These are phyloP conservation scores for Sarcophaga peregrina DNA, from an alignment of 1,140 invertebrate genomes.

Conservation along the genomic window DNA sequence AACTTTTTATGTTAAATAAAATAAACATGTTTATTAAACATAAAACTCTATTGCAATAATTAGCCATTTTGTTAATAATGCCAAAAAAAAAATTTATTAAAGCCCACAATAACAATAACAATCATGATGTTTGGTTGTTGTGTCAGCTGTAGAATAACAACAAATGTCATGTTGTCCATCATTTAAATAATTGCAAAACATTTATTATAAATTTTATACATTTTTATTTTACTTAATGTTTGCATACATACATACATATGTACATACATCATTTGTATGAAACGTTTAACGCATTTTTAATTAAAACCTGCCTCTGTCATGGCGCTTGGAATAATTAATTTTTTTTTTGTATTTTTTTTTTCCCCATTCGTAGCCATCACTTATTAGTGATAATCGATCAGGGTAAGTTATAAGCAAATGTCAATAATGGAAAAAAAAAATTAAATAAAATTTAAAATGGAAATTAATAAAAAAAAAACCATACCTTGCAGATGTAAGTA, in stretches of 20 bases:
- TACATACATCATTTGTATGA: background rate
- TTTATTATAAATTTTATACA: no score
- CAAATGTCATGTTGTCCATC: slow-evolving; percentile 38
- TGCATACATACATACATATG: background rate
- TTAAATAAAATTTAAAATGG: no score
- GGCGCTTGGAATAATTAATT: slow-evolving; percentile 21
- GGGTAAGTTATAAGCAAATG: slow-evolving; percentile 3
- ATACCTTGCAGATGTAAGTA: no score
- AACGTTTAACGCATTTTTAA: slow-evolving; percentile 22
- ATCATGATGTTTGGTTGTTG: no score
- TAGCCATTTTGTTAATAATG: slow-evolving; percentile 32
- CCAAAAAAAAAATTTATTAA: background rate
- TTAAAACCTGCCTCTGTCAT: slow-evolving; percentile 6
- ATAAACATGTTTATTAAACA: slow-evolving; percentile 36
- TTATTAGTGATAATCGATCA: background rate
- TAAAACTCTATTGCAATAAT: slow-evolving; percentile 11
- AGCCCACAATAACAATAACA: background rate
- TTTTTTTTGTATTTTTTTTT: background rate
- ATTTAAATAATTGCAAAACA: slow-evolving; percentile 32
- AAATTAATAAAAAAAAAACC: no score
- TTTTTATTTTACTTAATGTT: no score
- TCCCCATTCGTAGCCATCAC: no score
- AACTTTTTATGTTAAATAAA: background rate
- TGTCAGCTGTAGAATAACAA: background rate
- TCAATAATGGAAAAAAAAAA: background rate